Base-by-base conservation (phyloP, 2,113 vertebrate genomes). In the Alaudala cheleensis region DNA sequence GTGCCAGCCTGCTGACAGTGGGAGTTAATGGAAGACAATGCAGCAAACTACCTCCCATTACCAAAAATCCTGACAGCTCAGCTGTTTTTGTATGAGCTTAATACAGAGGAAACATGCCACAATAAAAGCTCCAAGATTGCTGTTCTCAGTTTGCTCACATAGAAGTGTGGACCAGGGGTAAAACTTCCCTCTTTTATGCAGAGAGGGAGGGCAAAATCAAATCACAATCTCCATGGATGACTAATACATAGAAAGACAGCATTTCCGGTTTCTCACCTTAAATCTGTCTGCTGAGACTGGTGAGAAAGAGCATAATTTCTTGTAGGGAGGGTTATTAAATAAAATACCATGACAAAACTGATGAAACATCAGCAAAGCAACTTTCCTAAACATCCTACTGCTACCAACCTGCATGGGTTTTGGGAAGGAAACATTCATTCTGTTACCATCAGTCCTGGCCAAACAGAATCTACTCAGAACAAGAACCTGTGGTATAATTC, bases 161-260 rank as follows among this genome's bases (percentile, higher is more conserved):
- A 60, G 17, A 62, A 62, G n/a, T 2, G 22, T 7, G 20, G 9
- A 45, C 25, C 0, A 1, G 2, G 31, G 56, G 33, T n/a, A 78
- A 60, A 80, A 33, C 29, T 71, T 74, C 31, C 19, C 10, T 67
- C 6, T 56, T 79, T 37, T n/a, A 42, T 26, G 17, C n/a, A 24
- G 9, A 3, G 26, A 53, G 5, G 8, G 24, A 92, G 19, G 20
- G 29, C 16, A 83, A 78, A 88, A 76, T 5, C 24, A 86, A 80
- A 78, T 26, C 39, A 61, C 47, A 80, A 79, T 33, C 14, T 33
- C 22, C 53, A 16, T 37, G 29, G 47, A 83, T 2, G 3, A 54
- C 29, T 86, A 92, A 80, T n/a, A 8, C 17, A 26, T 2, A 56
- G 51, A 84, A 92, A 22, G 28, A 37, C 10, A 24, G 40, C 17